Conservation (phyloP, 2,113 vertebrate species). For the Amphiprion ocellaris region DNA sequence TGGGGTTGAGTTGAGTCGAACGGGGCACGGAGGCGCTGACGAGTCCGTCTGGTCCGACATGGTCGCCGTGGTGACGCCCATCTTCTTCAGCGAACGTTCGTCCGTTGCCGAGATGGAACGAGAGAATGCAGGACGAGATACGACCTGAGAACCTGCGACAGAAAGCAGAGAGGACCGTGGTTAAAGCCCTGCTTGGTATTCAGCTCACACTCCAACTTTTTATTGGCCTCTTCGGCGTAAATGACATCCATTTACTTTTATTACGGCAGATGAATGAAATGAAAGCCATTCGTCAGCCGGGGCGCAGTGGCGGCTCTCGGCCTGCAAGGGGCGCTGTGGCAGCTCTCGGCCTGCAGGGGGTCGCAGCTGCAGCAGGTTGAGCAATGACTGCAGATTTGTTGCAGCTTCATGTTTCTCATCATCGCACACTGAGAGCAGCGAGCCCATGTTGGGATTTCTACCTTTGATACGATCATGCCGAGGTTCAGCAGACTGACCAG, state of each 20-base stretch:
- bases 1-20: conserved; percentile 78
- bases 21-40: conserved; percentile 24
- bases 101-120: conserved; percentile 86
- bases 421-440: conserved; percentile 51
- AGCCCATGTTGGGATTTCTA: conserved; percentile 68
- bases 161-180: conserved; percentile 30
- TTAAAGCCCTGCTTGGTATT: conserved; percentile 65
- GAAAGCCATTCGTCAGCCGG: conserved; percentile 35
- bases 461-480: conserved; percentile 69
- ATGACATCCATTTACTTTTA: conserved; percentile 71
- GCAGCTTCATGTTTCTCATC: conserved; percentile 74
- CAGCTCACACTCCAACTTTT: conserved; percentile 38
- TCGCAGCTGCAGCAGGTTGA: conserved; percentile 69
- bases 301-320: conserved; percentile 48
- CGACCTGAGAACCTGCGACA: conserved; percentile 41
- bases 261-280: conserved; percentile 64
- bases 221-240: conserved; percentile 56
- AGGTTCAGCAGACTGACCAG: conserved; percentile 69
- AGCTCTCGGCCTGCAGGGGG: conserved; percentile 68
- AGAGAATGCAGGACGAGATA: conserved; percentile 63
- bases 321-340: conserved; percentile 67
- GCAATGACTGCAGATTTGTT: conserved; percentile 81
- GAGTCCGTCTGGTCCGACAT: conserved; percentile 59
- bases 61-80: conserved; percentile 74
- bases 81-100: conserved; percentile 81